Base-by-base conservation (phyloP, 2,888 invertebrate species). In the Linnaemya tessellans region DNA sequence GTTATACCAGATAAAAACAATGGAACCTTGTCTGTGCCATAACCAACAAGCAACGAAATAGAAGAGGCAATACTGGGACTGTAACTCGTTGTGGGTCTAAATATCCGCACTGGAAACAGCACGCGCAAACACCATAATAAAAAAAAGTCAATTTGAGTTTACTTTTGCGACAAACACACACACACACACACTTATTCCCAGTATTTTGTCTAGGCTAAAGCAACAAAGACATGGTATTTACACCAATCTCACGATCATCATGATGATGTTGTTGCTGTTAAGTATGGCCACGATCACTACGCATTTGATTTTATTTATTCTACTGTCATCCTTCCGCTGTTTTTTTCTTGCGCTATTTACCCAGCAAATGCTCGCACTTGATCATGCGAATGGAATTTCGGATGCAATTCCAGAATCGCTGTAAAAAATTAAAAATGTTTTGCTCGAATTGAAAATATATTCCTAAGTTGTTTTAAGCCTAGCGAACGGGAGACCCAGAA, bases 171-270 rank as follows among this genome's bases (percentile, higher is more conserved):
- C 30, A 67, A 58, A 56, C 56, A 11, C 5, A 56, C 49, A 11
- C 4, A 15, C 25, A 58, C 35, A 30, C 41, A 65, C n/a, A 7
- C 35, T 67, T 75, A 60, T 80, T 75, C 80, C 56, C 25, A 70
- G 81, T 75, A 75, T 75, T 81, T 75, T 75, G 64, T 75, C 75
- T 81, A 75, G 74, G 41, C 35, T 60, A 41, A 22, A 51, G 30
- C 30, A 25, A 20, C 20, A 75, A 56, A 56, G 11, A 49, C 60
- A 7, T 18, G 22, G 7, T 35, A 46, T 35, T 46, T 60, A 35
- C 15, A 73, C 13, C 43, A 49, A 15, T 13, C 13, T 35, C 51
- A 30, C n/a, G 20, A 64, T 64, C 35, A 35, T 64, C 22, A 65
- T 62, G n/a, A 70, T 62, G 22, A 56, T 64, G 68, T 49, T 25